Percentiles rank a stretch among this genome's conserved stretches.
These are phyloP conservation scores for Eupithecia pulchellata DNA, from an alignment of 2,888 invertebrate species.

Conservation along the genomic window DNA sequence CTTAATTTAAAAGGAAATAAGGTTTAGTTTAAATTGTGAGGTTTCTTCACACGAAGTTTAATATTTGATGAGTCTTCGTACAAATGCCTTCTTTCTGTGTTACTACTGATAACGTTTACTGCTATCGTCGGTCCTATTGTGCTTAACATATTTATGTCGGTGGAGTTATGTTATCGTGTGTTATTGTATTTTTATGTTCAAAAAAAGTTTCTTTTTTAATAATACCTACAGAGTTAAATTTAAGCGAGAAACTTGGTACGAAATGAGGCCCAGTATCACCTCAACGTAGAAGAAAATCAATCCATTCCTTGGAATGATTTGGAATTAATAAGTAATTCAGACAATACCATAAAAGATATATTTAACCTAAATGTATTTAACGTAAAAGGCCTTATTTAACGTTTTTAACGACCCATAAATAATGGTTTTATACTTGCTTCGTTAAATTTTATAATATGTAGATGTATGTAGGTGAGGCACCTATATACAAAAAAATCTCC, in stretches of 20 bases:
- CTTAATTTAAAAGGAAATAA: conserved; percentile 33
- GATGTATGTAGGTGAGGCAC: no score
- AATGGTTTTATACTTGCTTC: no score
- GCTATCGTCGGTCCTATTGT: neutral
- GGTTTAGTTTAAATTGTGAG: conserved; percentile 23
- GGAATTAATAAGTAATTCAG: neutral
- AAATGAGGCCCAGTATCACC: neutral
- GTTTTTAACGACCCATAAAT: neutral
- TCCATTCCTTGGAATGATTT: neutral
- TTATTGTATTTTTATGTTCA: neutral
- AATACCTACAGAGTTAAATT: neutral
- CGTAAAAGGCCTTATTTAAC: no score
- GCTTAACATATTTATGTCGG: conserved; percentile 1
- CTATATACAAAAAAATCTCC: no score
- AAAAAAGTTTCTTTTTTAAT: neutral
- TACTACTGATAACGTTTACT: conserved; percentile 27
- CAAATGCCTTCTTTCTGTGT: conserved; percentile 49
- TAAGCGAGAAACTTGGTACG: neutral
- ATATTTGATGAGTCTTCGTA: conserved; percentile 52
- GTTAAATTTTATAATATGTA: no score
- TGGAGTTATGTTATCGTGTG: neutral
- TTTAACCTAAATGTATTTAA: neutral
- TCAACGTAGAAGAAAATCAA: neutral
- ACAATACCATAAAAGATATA: neutral
- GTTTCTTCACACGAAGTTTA: conserved; percentile 43